Conservation (phyloP, 2,888 invertebrate species). For the Conistra vaccinii region DNA sequence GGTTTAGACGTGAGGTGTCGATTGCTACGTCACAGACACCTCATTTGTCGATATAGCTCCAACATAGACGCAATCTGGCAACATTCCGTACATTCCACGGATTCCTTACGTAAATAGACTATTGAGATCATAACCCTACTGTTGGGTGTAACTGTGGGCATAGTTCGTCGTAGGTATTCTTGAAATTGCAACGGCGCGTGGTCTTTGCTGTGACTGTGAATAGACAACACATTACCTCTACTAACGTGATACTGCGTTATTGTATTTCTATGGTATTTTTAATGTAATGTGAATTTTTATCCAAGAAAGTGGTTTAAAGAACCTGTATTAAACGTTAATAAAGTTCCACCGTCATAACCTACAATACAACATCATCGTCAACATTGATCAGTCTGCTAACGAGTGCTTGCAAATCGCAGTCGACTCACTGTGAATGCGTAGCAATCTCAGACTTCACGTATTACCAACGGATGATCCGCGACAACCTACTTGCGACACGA, state of each 20-base stretch:
- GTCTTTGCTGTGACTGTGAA: slow-evolving; percentile 29
- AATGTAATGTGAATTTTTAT: neutral
- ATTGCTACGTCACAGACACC: slow-evolving; percentile 23
- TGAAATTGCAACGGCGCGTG: slow-evolving; percentile 46
- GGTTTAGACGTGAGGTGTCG: slow-evolving; percentile 16
- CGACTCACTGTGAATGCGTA: slow-evolving; percentile 24
- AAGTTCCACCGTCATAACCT: slow-evolving; percentile 1
- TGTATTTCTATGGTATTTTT: neutral
- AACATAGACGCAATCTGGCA: slow-evolving; percentile 45
- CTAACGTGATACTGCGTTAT: slow-evolving; percentile 7
- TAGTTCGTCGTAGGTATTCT: slow-evolving; percentile 53
- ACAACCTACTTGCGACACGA: slow-evolving; percentile 43
- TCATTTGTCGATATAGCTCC: slow-evolving; percentile 45
- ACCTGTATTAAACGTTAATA: slow-evolving; percentile 4
- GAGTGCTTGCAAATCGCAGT: slow-evolving; percentile 25
- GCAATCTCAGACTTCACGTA: slow-evolving; percentile 31
- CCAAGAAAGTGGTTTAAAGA: neutral
- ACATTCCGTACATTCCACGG: slow-evolving; percentile 45
- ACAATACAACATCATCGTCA: slow-evolving; percentile 16
- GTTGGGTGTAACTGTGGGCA: slow-evolving; percentile 52
- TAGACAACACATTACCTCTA: slow-evolving; percentile 21
- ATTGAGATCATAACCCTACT: slow-evolving; percentile 62
- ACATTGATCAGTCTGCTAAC: slow-evolving; percentile 25
- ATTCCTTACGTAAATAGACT: slow-evolving; percentile 55
- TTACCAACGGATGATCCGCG: slow-evolving; percentile 24